These are phyloP conservation scores for Chelmon rostratus DNA, from an alignment of 2,797 vertebrate genomes.

Conservation along the genomic window DNA sequence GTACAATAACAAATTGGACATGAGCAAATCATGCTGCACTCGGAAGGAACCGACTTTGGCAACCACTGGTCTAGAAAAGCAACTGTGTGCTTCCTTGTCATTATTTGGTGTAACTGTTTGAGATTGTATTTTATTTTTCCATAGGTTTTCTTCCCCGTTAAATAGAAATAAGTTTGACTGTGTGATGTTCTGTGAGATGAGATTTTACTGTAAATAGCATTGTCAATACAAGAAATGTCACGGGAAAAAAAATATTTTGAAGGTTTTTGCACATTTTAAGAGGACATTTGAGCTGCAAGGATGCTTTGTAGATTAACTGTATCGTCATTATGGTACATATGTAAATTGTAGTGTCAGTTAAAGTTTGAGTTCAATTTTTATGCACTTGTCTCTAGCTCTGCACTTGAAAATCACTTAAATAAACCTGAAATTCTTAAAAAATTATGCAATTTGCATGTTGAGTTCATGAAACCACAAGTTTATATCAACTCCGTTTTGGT, in stretches of 20 bases:
- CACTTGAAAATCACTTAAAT: constrained; percentile 49
- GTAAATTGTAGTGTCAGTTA: constrained; percentile 6
- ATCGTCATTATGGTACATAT: background rate
- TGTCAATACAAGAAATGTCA: constrained; percentile 7
- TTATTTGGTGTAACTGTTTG: constrained; percentile 28
- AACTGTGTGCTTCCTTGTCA: background rate
- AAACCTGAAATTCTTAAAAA: constrained; percentile 49
- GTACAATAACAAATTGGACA: background rate
- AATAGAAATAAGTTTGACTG: constrained; percentile 22
- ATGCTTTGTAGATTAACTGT: background rate
- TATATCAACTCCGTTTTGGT: no score
- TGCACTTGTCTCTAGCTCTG: constrained; percentile 41
- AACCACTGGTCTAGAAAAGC: background rate
- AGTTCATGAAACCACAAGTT: background rate
- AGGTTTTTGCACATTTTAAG: constrained; percentile 34
- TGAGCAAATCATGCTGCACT: background rate
- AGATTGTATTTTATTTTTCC: constrained; percentile 31
- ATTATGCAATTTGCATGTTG: background rate
- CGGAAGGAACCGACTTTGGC: background rate
- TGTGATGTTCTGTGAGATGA: constrained; percentile 12
- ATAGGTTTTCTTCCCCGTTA: constrained; percentile 1
- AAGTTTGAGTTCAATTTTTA: constrained; percentile 4
- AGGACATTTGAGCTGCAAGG: constrained; percentile 11
- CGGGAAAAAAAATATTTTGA: background rate
- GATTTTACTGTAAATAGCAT: constrained; percentile 36